A percentile compares a stretch with the other conserved stretches of the same genome.
phyloP scores from a whole-genome alignment of 2,113 vertebrate species.

The Scomber colias region DNA sequence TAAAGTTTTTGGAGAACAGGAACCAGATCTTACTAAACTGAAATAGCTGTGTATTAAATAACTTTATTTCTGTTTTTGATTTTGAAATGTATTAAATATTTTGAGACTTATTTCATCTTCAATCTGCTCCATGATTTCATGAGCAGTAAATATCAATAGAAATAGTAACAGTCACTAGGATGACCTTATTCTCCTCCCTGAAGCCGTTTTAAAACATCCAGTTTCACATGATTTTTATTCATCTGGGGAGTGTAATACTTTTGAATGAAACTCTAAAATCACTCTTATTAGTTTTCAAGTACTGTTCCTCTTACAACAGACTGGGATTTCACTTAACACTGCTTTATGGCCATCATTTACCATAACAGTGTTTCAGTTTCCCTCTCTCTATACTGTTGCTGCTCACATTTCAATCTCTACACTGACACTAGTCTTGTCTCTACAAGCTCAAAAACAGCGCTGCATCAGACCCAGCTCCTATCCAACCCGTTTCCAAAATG shows the following conservation, averaged over 20 bases:
- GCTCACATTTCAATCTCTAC: background rate
- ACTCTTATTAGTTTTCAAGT: background rate
- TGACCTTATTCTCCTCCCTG: background rate
- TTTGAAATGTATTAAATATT: background rate
- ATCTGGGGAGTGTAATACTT: background rate
- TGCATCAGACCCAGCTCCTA: background rate
- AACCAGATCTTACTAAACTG: background rate
- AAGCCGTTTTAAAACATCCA: constrained; percentile 2
- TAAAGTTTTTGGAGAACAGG: constrained; percentile 11
- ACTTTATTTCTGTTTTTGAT: background rate
- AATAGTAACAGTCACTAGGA: constrained; percentile 3
- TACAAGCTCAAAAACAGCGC: background rate
- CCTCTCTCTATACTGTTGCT: background rate
- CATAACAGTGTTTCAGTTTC: constrained; percentile 1
- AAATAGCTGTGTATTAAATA: background rate
- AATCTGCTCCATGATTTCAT: background rate
- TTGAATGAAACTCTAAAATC: background rate
- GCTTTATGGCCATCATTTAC: constrained; percentile 1
- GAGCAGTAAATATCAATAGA: background rate
- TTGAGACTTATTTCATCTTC: background rate
- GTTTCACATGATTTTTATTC: background rate
- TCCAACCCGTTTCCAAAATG: background rate
- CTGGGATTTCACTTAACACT: constrained; percentile 21
- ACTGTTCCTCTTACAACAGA: background rate
- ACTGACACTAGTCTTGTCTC: background rate